phyloP scores from a whole-genome alignment of 2,113 vertebrate genomes.

The Passer domesticus region DNA sequence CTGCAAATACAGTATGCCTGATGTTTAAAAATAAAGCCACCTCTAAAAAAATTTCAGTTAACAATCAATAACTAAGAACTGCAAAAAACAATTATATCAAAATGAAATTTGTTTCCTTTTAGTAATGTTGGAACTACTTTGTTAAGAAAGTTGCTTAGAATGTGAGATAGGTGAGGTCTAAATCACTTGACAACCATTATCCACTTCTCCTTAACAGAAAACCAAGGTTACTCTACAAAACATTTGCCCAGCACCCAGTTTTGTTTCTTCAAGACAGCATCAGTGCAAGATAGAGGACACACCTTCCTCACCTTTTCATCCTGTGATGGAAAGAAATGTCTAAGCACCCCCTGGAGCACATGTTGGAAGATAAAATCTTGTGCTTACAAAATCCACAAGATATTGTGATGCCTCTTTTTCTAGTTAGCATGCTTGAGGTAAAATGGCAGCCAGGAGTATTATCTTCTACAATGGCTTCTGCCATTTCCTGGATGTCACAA shows the following conservation, averaged over 20 bases:
- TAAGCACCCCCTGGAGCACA: not conserved
- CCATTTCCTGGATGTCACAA: not conserved
- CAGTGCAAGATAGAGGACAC: not conserved
- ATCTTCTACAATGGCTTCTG: not conserved
- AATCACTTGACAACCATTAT: not conserved
- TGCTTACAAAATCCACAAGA: not conserved
- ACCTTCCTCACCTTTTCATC: not conserved
- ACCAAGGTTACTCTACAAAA: not conserved
- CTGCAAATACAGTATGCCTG: not conserved
- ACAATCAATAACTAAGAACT: not conserved
- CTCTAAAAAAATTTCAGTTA: not conserved
- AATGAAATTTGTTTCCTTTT: not conserved
- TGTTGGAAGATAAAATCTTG: fast-evolving
- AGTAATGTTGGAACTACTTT: not conserved
- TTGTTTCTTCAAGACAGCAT: not conserved
- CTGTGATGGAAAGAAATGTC: not conserved
- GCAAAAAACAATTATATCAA: not conserved
- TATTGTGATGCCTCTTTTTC: not conserved
- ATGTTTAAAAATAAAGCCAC: not conserved
- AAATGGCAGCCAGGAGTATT: not conserved
- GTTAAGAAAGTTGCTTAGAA: not conserved
- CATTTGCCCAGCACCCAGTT: not conserved
- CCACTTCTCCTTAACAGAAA: not conserved
- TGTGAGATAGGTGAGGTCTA: not conserved
- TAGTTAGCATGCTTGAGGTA: not conserved